Conservation (phyloP, 1,140 invertebrate species). For the Lasioglossum baleicum region DNA sequence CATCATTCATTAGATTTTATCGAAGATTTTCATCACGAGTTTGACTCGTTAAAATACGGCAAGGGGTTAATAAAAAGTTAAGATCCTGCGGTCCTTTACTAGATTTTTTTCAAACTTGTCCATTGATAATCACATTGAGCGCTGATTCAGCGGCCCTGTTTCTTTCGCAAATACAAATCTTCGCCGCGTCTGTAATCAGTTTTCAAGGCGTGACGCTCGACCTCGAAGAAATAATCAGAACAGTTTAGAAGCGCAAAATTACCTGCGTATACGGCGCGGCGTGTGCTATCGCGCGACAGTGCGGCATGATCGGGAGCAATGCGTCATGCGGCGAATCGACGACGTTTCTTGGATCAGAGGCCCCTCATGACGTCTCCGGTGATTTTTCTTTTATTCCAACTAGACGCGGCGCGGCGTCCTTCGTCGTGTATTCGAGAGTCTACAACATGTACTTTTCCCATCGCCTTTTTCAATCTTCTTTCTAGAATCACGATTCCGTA, state of each 20-base stretch:
- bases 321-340: not conserved
- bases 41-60: too few relatives aligned
- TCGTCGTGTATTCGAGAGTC: not conserved
- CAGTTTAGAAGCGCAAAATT: not conserved
- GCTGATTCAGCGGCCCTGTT: not conserved
- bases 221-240: not conserved
- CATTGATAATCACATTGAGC: not conserved
- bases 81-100: too few relatives aligned
- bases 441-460: not conserved
- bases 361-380: not conserved
- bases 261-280: not conserved
- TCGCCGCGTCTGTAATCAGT: not conserved
- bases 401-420: not conserved
- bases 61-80: too few relatives aligned
- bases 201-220: not conserved
- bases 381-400: not conserved
- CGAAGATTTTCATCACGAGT: too few relatives aligned
- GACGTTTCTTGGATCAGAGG: slow-evolving; percentile 8
- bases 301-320: not conserved
- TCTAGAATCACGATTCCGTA: not conserved
- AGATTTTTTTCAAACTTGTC: too few relatives aligned
- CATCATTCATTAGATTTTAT: too few relatives aligned
- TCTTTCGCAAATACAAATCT: not conserved
- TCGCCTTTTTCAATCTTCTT: not conserved
- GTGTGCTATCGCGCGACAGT: not conserved